These are phyloP conservation scores for Heterodera schachtii DNA, from an alignment of 1,140 invertebrate genomes.

Conservation along the genomic window DNA sequence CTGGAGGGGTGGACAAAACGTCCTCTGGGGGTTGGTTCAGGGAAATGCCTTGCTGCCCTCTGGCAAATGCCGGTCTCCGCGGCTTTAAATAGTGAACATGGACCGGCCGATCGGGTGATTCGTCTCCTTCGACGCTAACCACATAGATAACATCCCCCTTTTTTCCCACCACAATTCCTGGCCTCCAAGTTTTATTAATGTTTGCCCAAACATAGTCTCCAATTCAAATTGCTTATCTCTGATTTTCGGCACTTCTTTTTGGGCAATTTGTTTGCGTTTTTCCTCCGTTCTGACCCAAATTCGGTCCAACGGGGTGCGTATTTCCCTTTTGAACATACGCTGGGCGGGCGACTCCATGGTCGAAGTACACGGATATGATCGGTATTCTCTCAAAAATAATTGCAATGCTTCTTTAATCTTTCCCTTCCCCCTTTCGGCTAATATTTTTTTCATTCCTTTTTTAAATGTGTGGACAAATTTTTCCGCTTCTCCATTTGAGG, in stretches of 20 bases:
- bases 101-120: too few relatives aligned
- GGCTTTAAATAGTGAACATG: too few relatives aligned
- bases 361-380: background rate
- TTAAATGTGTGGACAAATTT: constrained; percentile 26
- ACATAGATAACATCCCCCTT: background rate
- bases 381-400: background rate
- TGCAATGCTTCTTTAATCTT: background rate
- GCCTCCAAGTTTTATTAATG: constrained; percentile 6
- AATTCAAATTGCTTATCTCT: background rate
- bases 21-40: too few relatives aligned
- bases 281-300: background rate
- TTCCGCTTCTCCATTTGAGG: constrained; percentile 16
- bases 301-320: constrained; percentile 1
- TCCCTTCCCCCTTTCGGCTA: background rate
- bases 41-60: too few relatives aligned
- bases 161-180: background rate
- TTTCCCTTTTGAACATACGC: background rate
- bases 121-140: background rate
- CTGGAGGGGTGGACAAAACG: too few relatives aligned
- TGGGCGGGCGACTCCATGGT: background rate
- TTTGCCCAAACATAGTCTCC: background rate
- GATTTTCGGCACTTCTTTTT: too few relatives aligned
- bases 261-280: too few relatives aligned
- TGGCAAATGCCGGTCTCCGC: too few relatives aligned
- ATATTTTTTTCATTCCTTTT: background rate